Base-by-base conservation (phyloP, 2,797 vertebrate genomes). In the Danio albolineatus region DNA sequence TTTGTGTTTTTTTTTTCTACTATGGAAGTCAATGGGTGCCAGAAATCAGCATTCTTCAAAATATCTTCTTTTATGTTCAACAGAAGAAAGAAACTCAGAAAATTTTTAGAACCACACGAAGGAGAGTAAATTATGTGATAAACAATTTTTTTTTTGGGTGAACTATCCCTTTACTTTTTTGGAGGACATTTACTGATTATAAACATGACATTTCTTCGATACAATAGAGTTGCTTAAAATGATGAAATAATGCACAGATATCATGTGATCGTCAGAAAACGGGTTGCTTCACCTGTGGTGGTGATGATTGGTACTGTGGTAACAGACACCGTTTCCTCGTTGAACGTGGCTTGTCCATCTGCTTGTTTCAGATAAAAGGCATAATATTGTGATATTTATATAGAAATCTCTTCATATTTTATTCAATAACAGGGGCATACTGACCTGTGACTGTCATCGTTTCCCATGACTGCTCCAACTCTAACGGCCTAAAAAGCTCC, bases 401-500 rank as follows among this genome's bases (percentile, higher is more conserved):
- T 21, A 28, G 28, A 8, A 66, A 44, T 10, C 16, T 43, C 9
- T n/a, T 64, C 43, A 13, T 51, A 51, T 36, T 51, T 69, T 3
- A 10, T 10, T 69, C 6, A 59, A 10, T 44, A 38, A 28, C 28
- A 28, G n/a, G 16, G 4, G 44, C 12, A 3, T 28, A 60, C 43
- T 60, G 54, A 78, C 66, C 66, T 9, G 36, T 54, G 13, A 79
- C 39, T 54, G 77, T 19, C 0, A 17, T 36, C 4, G 67, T 53
- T 39, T 79, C 67, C 77, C 77, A 79, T 36, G 67, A 60, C 36
- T 78, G 76, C 6, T 61, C 76, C 67, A 72, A 17, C 67, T 71
- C 66, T 43, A 79, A 53, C 19, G 77, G 77, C 53, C 54, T 71
- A 28, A 79, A 79, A 21, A 79, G 77, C 67, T 79, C 67, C 5